Base-by-base conservation (phyloP, 2,797 vertebrate genomes). In the Setipinna tenuifilis region DNA sequence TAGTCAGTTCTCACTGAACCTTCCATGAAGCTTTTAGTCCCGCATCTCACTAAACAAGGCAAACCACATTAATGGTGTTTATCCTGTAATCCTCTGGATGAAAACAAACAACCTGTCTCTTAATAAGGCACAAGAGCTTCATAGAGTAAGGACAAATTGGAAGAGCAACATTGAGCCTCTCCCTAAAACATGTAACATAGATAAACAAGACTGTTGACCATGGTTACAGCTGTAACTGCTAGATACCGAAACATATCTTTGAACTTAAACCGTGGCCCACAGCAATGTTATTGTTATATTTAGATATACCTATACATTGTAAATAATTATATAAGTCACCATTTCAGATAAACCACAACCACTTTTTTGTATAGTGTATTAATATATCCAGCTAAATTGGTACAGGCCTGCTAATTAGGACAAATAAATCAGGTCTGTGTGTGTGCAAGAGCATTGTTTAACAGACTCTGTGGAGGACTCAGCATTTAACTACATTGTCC, bases 161-260 rank as follows among this genome's bases (percentile, higher is more conserved):
- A 78, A 78, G 35, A 21, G 0, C 35, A 78, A 78, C 75, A 81
- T 16, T 57, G 80, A 41, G 90, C 80, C 90, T 93, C 91, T 91
- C 89, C 90, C 89, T 17, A 88, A 91, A 88, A 80, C 85, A 92
- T 94, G 87, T 92, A 92, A 92, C 92, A 93, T 93, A 91, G 90
- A 95, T 92, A 88, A 92, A 90, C 85, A 91, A 83, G 54, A 9
- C 90, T 93, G 93, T 92, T 92, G 91, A 90, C 93, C 91, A 93
- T 87, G 83, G 61, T 86, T 90, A 87, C 91, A 90, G 89, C 88
- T 93, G 91, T 90, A 92, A 89, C 87, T 91, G 84, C 82, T 65
- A 87, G 90, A 92, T 91, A 90, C 90, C 88, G 84, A 84, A 87
- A 81, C 88, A 86, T 82, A 89, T 90, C 87, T 91, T 92, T 90